Percentiles rank a stretch among this genome's conserved stretches.
Conservation (phyloP, 2,113 vertebrate species). For the Ahaetulla prasina region DNA sequence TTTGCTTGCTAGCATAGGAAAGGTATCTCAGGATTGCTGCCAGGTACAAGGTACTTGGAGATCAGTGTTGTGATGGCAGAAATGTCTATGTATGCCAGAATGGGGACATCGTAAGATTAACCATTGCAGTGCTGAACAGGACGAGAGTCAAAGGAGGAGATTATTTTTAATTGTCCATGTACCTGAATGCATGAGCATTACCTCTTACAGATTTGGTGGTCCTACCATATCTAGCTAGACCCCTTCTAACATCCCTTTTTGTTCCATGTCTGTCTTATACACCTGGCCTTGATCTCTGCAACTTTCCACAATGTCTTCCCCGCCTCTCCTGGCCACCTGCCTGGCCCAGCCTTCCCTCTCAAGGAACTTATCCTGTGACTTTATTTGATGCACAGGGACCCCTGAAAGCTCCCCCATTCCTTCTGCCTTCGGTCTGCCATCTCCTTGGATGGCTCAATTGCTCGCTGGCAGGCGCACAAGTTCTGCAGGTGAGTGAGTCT, state of each 20-base stretch:
- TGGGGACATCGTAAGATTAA: not conserved
- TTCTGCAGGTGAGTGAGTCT: not conserved
- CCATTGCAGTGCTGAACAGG: not conserved
- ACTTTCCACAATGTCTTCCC: fast-evolving
- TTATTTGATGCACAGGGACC: not conserved
- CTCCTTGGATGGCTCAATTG: not conserved
- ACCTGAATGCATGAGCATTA: not conserved
- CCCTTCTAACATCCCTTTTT: not conserved
- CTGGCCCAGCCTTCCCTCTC: not conserved
- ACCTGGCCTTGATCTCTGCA: fast-evolving
- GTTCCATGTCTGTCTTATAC: not conserved
- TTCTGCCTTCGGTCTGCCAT: not conserved
- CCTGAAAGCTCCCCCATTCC: not conserved
- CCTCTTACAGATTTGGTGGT: not conserved
- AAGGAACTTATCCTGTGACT: not conserved
- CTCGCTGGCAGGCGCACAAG: not conserved
- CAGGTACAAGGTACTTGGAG: not conserved
- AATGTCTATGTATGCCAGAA: not conserved
- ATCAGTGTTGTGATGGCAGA: not conserved
- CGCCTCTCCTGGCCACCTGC: not conserved
- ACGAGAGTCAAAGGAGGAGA: not conserved
- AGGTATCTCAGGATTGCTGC: not conserved
- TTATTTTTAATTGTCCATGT: not conserved
- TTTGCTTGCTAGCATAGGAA: not conserved
- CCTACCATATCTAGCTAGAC: not conserved